phyloP scores from a whole-genome alignment of 2,888 invertebrate genomes.

The Macaria notata region DNA sequence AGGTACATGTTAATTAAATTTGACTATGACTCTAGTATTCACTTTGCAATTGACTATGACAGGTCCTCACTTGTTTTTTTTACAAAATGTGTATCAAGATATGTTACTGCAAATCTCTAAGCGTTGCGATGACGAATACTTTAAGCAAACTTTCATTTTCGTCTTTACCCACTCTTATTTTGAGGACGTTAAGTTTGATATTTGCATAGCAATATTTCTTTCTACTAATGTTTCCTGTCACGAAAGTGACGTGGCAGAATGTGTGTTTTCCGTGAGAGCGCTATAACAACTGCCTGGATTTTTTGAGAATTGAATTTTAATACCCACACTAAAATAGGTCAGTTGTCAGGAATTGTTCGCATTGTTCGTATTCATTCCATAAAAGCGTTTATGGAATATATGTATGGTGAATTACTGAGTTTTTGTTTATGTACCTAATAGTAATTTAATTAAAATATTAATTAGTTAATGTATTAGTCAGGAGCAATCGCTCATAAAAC shows the following conservation, averaged over 20 bases:
- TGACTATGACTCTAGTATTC: no score
- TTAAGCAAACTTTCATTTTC: conserved; percentile 39
- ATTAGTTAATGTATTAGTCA: no score
- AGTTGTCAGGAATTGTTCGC: no score
- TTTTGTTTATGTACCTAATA: no score
- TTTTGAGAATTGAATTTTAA: conserved; percentile 44
- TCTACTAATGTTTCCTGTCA: conserved; percentile 18
- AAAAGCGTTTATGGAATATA: no score
- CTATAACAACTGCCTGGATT: conserved; percentile 37
- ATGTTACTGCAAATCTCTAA: background rate
- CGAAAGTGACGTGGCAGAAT: conserved; percentile 48
- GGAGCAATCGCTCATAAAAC: no score
- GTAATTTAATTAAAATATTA: no score
- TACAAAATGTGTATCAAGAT: background rate
- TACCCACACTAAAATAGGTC: background rate
- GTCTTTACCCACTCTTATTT: conserved; percentile 21
- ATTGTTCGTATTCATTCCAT: no score
- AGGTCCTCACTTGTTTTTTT: no score
- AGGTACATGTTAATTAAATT: no score
- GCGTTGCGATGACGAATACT: conserved; percentile 49
- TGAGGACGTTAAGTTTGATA: conserved; percentile 26
- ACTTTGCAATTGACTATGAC: background rate
- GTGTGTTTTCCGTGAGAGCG: conserved; percentile 47
- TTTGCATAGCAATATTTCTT: conserved; percentile 21
- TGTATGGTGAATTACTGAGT: no score